Conservation (phyloP, 2,888 invertebrate genomes). For the Teinopalpus imperialis region DNA sequence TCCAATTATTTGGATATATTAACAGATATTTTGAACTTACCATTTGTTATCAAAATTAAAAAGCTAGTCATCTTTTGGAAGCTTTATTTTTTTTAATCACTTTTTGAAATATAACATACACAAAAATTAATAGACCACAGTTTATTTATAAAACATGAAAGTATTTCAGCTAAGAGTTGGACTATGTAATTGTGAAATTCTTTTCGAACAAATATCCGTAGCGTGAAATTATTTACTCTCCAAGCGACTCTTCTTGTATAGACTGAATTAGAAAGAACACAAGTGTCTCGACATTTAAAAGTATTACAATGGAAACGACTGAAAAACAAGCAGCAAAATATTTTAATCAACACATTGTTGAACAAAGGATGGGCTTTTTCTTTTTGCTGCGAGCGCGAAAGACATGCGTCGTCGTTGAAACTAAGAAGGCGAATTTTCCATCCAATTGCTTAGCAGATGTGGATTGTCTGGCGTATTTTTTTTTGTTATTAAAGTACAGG, state of each 20-base stretch:
- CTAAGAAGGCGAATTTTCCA: conserved; percentile 25
- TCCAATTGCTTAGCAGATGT: conserved; percentile 28
- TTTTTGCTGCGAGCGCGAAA: conserved; percentile 13
- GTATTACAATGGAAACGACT: conserved; percentile 20
- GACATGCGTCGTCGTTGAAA: conserved; percentile 15
- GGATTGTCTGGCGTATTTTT: conserved; percentile 19
- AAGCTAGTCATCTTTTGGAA: too few relatives aligned
- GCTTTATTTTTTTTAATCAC: too few relatives aligned
- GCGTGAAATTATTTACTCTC: conserved; percentile 24
- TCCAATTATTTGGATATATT: too few relatives aligned
- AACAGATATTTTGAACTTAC: too few relatives aligned
- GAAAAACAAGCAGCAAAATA: conserved; percentile 23
- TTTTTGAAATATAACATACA: too few relatives aligned
- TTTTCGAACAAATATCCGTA: conserved; percentile 19
- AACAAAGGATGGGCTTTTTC: conserved; percentile 19
- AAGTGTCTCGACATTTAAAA: conserved; percentile 23
- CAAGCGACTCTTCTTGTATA: conserved; percentile 14
- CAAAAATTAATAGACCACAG: too few relatives aligned
- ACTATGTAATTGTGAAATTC: too few relatives aligned
- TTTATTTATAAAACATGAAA: too few relatives aligned
- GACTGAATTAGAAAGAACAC: conserved; percentile 24
- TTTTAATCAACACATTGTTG: conserved; percentile 27
- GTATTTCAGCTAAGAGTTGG: too few relatives aligned
- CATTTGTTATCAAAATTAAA: too few relatives aligned
- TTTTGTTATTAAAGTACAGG: neutral